Evolutionary conservation across 2,888 invertebrate genomes (phyloP).

Genomic region (Hipparchia semele): DNA sequence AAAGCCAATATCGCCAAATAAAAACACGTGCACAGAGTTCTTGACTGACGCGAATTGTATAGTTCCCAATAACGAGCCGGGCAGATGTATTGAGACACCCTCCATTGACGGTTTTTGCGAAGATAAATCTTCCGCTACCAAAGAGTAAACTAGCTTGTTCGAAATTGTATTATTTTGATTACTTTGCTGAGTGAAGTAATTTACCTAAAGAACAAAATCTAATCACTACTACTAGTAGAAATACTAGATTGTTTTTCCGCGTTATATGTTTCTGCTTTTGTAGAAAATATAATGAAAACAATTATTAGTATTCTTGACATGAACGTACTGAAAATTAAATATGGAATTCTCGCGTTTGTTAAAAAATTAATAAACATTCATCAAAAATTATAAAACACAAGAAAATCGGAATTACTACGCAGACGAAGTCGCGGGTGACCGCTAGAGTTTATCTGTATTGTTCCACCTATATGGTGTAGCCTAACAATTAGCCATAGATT

Average conservation of each 20-base stretch:
- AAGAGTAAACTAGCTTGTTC: constrained; percentile 45
- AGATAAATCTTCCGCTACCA: constrained; percentile 56
- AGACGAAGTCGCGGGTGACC: too few relatives aligned
- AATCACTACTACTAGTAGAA: too few relatives aligned
- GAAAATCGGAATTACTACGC: too few relatives aligned
- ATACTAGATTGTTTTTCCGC: too few relatives aligned
- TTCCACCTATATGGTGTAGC: too few relatives aligned
- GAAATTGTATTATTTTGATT: constrained; percentile 5
- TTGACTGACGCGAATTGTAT: constrained; percentile 72
- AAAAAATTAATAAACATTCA: too few relatives aligned
- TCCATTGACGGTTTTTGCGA: constrained; percentile 75
- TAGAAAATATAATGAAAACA: neutral
- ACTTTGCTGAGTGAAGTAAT: too few relatives aligned
- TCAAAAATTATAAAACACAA: too few relatives aligned
- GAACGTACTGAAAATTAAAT: neutral
- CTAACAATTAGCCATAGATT: too few relatives aligned
- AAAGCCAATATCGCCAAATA: constrained; percentile 67
- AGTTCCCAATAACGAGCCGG: constrained; percentile 73
- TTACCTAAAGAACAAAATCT: neutral
- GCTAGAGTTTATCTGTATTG: too few relatives aligned
- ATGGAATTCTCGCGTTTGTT: too few relatives aligned
- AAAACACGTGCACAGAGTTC: constrained; percentile 67
- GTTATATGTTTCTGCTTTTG: neutral
- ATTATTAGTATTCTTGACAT: neutral
- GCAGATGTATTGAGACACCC: constrained; percentile 71